A percentile compares a stretch with the other conserved stretches of the same genome.
Conservation (phyloP, 2,797 vertebrate genomes). For the Lophotriccus pileatus region DNA sequence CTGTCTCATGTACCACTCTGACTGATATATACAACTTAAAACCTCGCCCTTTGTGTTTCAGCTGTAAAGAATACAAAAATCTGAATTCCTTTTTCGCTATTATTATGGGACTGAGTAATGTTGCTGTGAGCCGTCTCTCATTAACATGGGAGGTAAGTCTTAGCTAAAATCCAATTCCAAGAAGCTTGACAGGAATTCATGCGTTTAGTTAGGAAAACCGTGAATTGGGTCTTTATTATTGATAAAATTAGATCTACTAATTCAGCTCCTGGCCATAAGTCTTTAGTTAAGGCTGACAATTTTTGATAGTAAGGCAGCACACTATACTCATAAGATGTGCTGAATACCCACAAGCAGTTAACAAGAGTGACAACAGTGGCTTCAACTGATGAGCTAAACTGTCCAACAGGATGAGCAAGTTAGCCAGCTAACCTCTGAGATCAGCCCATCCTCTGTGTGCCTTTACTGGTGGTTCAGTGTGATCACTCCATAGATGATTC, state of each 20-base stretch:
- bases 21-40: constrained; percentile 6
- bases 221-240: neutral
- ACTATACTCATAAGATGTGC: neutral
- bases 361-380: neutral
- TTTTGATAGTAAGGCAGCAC: neutral
- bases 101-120: constrained; percentile 95
- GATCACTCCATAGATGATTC: neutral
- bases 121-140: constrained; percentile 91
- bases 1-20: neutral
- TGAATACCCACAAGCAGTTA: neutral
- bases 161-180: neutral
- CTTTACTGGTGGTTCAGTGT: neutral
- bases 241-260: neutral
- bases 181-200: neutral
- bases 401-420: neutral
- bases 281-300: neutral
- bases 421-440: neutral
- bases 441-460: neutral
- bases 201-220: neutral
- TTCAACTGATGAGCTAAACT: neutral
- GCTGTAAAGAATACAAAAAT: constrained; percentile 97
- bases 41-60: constrained; percentile 73
- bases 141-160: constrained; percentile 96
- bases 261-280: neutral
- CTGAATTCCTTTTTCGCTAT: constrained; percentile 96